A percentile compares a stretch with the other conserved stretches of the same genome.
Conservation (phyloP, 2,797 vertebrate genomes). For the Poeciliopsis paucimaculata region DNA sequence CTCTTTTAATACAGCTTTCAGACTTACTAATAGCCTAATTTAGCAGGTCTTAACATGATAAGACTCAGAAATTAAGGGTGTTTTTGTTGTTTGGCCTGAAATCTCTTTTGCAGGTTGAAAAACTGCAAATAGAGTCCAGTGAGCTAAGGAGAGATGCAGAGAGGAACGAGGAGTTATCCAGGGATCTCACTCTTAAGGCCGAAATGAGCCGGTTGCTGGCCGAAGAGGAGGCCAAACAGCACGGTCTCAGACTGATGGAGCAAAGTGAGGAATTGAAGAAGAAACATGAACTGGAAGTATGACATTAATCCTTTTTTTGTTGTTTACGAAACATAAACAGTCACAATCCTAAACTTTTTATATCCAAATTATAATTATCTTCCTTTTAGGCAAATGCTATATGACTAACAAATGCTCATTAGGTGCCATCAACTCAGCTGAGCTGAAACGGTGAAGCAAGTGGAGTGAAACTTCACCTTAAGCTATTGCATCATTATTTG, state of each 20-base stretch:
- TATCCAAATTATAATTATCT: constrained; percentile 20
- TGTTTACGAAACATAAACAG: constrained; percentile 17
- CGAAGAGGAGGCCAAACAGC: constrained; percentile 60
- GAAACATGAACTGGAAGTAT: constrained; percentile 67
- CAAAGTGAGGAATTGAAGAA: constrained; percentile 61
- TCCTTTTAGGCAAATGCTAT: background rate
- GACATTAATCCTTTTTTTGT: background rate
- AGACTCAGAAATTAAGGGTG: background rate
- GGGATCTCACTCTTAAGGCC: constrained; percentile 54
- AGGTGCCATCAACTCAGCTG: constrained; percentile 16
- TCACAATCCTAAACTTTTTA: constrained; percentile 16
- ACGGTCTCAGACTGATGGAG: constrained; percentile 50
- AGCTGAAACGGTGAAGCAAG: constrained; percentile 4
- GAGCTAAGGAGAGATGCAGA: constrained; percentile 63
- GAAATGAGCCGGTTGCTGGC: constrained; percentile 60
- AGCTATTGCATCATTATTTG: constrained; percentile 19
- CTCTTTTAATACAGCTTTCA: constrained; percentile 21
- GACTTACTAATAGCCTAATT: constrained; percentile 12
- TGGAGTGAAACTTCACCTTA: constrained; percentile 15
- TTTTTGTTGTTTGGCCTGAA: constrained; percentile 6
- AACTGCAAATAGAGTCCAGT: constrained; percentile 60
- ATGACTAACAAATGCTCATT: constrained; percentile 5
- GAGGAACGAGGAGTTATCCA: constrained; percentile 59
- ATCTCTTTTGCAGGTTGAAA: constrained; percentile 62
- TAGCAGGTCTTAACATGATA: background rate